Evolutionary conservation across 2,888 invertebrate species (phyloP).

Genomic region (Heteropelma amictum): DNA sequence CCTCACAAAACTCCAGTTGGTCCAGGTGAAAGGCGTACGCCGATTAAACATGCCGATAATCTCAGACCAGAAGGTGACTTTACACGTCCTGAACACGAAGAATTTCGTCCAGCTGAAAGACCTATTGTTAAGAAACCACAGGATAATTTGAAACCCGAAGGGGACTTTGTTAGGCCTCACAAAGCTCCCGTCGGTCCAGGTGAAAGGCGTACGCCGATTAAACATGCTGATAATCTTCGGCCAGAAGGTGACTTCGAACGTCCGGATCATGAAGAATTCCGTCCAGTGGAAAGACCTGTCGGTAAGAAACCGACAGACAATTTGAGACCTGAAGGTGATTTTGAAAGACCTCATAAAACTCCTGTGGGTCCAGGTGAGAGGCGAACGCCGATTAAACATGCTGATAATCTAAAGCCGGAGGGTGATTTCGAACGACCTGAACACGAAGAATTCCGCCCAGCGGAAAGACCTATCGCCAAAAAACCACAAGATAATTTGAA

Average conservation of each 20-base stretch:
- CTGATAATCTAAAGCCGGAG: conserved; percentile 80
- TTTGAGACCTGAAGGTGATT: conserved; percentile 80
- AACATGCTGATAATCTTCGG: conserved; percentile 80
- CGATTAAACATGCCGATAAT: conserved; percentile 1
- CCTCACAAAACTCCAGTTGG: conserved; percentile 1
- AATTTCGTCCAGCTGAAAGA: conserved; percentile 80
- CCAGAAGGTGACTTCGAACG: conserved; percentile 73
- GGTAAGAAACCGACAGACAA: conserved; percentile 75
- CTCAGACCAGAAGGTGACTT: conserved; percentile 67
- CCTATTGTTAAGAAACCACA: conserved; percentile 80
- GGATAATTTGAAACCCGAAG: conserved; percentile 82
- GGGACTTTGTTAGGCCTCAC: conserved; percentile 79
- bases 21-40: conserved; percentile 8
- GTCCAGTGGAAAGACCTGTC: conserved; percentile 76
- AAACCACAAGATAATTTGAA: conserved; percentile 73
- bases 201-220: conserved; percentile 76
- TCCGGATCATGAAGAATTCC: conserved; percentile 71
- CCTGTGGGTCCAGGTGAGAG: conserved; percentile 80
- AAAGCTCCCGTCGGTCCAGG: conserved; percentile 74
- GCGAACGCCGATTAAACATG: conserved; percentile 70
- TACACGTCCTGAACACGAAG: conserved; percentile 77
- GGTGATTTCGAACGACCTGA: conserved; percentile 80
- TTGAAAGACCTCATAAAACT: conserved; percentile 79
- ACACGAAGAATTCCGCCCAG: conserved; percentile 73
- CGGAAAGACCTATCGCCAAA: conserved; percentile 73